A percentile compares a stretch with the other conserved stretches of the same genome.
These are phyloP conservation scores for Hippotragus niger DNA, from an alignment of 2,113 vertebrate genomes.

Conservation along the genomic window DNA sequence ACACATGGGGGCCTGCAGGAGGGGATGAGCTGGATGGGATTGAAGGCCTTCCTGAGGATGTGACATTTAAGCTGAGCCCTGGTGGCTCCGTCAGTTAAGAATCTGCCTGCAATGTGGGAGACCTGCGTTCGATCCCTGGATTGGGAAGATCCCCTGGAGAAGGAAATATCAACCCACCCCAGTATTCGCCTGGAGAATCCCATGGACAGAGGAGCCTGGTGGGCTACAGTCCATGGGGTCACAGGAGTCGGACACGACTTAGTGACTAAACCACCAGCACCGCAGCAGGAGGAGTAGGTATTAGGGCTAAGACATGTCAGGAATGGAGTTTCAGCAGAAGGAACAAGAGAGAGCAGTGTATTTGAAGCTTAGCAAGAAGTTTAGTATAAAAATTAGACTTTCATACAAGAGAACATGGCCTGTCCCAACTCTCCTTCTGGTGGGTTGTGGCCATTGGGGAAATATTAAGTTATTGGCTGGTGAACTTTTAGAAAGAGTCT, in stretches of 20 bases:
- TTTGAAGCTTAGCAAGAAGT: neutral
- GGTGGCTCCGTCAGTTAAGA: neutral
- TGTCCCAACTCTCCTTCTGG: neutral
- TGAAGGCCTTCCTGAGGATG: neutral
- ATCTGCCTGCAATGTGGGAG: neutral
- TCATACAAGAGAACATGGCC: accelerated
- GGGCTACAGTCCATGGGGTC: neutral
- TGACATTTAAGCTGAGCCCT: neutral
- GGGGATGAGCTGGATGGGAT: neutral
- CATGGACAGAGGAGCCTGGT: neutral
- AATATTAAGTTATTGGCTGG: neutral
- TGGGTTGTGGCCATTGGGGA: neutral
- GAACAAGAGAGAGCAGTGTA: neutral
- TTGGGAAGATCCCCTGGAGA: neutral
- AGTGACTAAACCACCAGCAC: neutral
- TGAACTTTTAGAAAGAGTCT: neutral
- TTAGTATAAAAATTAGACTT: neutral
- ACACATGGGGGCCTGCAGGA: neutral
- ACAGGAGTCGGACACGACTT: accelerated
- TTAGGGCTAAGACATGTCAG: neutral
- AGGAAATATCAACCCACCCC: neutral
- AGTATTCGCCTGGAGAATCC: neutral
- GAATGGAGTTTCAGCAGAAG: neutral
- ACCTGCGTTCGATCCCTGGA: neutral
- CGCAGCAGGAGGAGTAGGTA: accelerated